A percentile compares a stretch with the other conserved stretches of the same genome.
These are phyloP conservation scores for Drosophila bunnanda DNA, from an alignment of 2,888 invertebrate species.

Conservation along the genomic window DNA sequence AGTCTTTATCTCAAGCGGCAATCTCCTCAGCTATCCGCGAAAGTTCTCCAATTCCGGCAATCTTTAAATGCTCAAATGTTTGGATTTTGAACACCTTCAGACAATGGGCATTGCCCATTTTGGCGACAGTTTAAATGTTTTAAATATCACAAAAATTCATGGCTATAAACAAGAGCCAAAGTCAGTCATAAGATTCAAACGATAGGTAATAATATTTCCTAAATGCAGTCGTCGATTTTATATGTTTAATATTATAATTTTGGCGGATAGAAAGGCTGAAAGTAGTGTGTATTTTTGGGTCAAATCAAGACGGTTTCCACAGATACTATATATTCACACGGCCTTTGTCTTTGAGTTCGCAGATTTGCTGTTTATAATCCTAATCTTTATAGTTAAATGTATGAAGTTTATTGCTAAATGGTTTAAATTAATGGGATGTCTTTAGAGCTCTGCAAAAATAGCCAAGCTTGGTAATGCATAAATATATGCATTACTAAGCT, in stretches of 20 bases:
- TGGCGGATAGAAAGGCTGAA: neutral
- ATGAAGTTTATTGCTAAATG: neutral
- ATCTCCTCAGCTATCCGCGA: neutral
- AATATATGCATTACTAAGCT: too few relatives aligned
- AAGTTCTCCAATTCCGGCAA: conserved; percentile 7
- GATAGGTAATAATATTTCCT: neutral
- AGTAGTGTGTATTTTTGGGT: conserved; percentile 1
- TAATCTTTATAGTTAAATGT: neutral
- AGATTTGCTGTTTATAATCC: neutral
- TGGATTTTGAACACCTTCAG: conserved; percentile 1
- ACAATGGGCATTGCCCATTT: conserved; percentile 3
- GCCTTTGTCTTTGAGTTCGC: neutral
- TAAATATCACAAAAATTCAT: neutral
- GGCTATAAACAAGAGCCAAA: neutral
- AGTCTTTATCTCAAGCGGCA: conserved; percentile 10
- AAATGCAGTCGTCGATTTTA: conserved; percentile 6
- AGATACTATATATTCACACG: neutral
- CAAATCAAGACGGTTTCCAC: conserved; percentile 10
- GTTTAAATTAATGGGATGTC: neutral
- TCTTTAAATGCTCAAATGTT: neutral
- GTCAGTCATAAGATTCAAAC: neutral
- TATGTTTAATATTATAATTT: conserved; percentile 5
- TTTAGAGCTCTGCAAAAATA: neutral
- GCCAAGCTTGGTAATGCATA: too few relatives aligned
- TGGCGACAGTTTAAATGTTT: neutral